Evolutionary conservation across 1,140 invertebrate genomes (phyloP), one percentile per base, ranked within the genome.

Genomic region (Hesperophylax magnus): DNA sequence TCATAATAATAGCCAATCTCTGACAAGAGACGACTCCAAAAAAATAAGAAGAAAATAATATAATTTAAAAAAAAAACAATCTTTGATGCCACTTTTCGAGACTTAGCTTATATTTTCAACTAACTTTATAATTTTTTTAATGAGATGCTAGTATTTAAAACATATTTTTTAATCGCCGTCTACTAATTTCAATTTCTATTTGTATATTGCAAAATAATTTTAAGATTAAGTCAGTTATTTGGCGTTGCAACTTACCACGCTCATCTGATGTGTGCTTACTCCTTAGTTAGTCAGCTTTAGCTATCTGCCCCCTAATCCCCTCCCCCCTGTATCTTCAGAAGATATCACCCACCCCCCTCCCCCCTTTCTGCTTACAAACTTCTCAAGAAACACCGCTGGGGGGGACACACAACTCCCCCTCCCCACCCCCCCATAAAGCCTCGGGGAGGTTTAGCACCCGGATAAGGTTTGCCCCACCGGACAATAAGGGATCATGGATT

Each of bases 221-320:
- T 39, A 39, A 63, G 18, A 31, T 65, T 27, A 63, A 63, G 15
- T 27, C 1, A 24, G 31, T 24, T 65, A 0, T 65, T 9, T 11
- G 53, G 15, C 31, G 60, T 75, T 39, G 31, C 56, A 74, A 63
- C 71, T 15, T 52, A 63, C 24, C 20, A 47, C 69, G n/a, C 61
- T 31, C 78, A 27, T 31, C 69, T 74, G 78, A 78, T 76, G 82
- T 83, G 82, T 83, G 82, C 80, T 81, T 24, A 78, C 76, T 76
- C 82, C 79, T 79, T 81, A 83, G 79, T 81, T 81, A 81, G 79
- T 78, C 82, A 61, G 82, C 81, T 83, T 83, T 83, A 82, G 82
- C 77, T 83, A 83, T 83, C 82, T 79, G 69, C 63, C 79, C 79
- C 20, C 31, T 18, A 47, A 47, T 47, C 39, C 14, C 52, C 3